Conservation (phyloP, 2,797 vertebrate genomes). For the Sitta carolinensis region DNA sequence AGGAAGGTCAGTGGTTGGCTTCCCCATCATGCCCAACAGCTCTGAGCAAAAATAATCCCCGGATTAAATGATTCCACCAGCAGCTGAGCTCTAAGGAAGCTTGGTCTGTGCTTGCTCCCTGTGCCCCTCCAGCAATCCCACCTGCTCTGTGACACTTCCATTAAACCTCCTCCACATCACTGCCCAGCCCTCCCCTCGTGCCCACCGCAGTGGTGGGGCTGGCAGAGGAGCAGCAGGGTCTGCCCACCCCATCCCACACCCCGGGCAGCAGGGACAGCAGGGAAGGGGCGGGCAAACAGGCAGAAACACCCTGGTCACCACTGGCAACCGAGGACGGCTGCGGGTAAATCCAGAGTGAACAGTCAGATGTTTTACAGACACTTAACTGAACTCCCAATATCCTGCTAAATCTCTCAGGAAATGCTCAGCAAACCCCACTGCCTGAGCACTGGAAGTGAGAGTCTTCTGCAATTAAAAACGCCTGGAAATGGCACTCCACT, state of each 20-base stretch:
- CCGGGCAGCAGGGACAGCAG: neutral
- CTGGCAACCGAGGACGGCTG: rapidly evolving
- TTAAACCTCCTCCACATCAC: neutral
- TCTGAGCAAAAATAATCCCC: neutral
- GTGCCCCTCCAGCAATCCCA: neutral
- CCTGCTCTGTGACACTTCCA: neutral
- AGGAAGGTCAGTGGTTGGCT: neutral
- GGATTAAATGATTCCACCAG: neutral
- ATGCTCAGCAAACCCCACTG: neutral
- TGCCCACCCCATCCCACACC: neutral
- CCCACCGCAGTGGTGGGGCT: rapidly evolving
- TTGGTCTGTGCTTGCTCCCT: neutral
- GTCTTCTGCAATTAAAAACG: slow-evolving; percentile 16
- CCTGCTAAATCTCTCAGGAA: slow-evolving; percentile 31
- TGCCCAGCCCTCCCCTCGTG: neutral
- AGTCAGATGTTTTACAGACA: slow-evolving; percentile 1
- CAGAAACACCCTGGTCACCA: neutral
- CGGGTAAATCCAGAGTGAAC: neutral
- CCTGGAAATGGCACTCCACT: neutral
- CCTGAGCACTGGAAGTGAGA: neutral
- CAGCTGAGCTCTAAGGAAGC: neutral
- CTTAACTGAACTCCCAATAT: slow-evolving; percentile 11
- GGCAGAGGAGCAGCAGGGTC: neutral
- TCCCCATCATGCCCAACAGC: neutral
- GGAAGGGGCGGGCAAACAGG: neutral